Evolutionary conservation across 2,797 vertebrate species (phyloP).

Genomic region (Nyctalus aviator): DNA sequence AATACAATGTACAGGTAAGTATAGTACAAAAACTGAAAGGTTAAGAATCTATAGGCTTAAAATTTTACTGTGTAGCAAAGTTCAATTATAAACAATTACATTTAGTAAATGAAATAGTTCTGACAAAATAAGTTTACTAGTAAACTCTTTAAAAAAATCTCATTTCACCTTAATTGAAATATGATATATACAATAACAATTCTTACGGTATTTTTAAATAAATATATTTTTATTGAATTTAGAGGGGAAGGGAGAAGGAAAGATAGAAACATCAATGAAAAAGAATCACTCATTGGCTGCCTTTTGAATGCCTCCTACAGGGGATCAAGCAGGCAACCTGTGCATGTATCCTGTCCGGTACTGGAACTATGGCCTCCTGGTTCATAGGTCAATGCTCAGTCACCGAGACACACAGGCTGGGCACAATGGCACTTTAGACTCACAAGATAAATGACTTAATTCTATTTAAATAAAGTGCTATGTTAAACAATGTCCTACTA

Average conservation of each 20-base stretch:
- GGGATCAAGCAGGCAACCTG: too few relatives aligned
- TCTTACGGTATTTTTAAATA: background rate
- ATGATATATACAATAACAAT: background rate
- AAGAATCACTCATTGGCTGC: too few relatives aligned
- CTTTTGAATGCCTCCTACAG: too few relatives aligned
- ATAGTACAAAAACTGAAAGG: slow-evolving; percentile 39
- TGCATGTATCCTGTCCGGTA: too few relatives aligned
- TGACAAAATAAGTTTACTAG: background rate
- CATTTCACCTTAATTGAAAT: slow-evolving; percentile 9
- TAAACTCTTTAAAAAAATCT: background rate
- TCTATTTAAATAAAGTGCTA: background rate
- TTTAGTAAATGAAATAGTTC: slow-evolving; percentile 6
- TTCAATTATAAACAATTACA: slow-evolving; percentile 41
- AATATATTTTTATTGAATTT: too few relatives aligned
- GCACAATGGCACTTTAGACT: slow-evolving; percentile 9
- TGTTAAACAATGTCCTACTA: background rate
- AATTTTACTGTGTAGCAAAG: background rate
- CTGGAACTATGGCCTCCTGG: too few relatives aligned
- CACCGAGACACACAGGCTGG: too few relatives aligned
- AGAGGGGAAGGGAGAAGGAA: too few relatives aligned
- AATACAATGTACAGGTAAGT: slow-evolving; percentile 51
- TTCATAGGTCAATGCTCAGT: too few relatives aligned
- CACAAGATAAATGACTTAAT: slow-evolving; percentile 21
- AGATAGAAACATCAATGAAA: too few relatives aligned
- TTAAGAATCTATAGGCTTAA: slow-evolving; percentile 44